A percentile compares a stretch with the other conserved stretches of the same genome.
These are phyloP conservation scores for Latrodectus geometricus DNA, from an alignment of 1,140 invertebrate species.

Conservation along the genomic window DNA sequence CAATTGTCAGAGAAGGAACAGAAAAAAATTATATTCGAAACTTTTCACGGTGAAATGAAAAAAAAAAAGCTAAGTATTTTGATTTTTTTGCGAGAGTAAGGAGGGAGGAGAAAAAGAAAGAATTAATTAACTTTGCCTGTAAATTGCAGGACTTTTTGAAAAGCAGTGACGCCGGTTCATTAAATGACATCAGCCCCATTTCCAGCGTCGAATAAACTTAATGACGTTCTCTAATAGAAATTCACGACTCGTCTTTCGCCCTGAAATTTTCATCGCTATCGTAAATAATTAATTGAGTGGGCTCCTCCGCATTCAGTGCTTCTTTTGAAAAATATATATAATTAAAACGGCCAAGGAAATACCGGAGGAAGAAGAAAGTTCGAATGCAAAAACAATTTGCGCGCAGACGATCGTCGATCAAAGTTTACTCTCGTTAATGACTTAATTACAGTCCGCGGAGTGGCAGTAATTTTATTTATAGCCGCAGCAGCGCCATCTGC, in stretches of 20 bases:
- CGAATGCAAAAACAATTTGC: slow-evolving; percentile 56
- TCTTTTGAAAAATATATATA: slow-evolving; percentile 14
- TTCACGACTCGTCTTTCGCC: slow-evolving; percentile 41
- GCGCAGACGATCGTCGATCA: slow-evolving; percentile 43
- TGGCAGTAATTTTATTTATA: slow-evolving; percentile 58
- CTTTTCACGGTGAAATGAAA: too few relatives aligned
- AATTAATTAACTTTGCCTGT: slow-evolving; percentile 29
- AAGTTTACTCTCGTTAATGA: slow-evolving; percentile 58
- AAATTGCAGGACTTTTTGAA: not conserved
- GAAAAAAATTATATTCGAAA: too few relatives aligned
- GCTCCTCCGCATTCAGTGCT: slow-evolving; percentile 10
- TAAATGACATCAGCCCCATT: not conserved
- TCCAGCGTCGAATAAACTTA: slow-evolving; percentile 12
- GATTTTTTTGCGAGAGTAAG: not conserved
- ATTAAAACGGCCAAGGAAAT: slow-evolving; percentile 25
- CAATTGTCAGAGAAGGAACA: too few relatives aligned
- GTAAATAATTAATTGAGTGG: slow-evolving; percentile 52
- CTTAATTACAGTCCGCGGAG: slow-evolving; percentile 53
- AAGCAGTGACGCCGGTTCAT: slow-evolving; percentile 15
- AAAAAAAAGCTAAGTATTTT: too few relatives aligned
- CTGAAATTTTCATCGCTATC: slow-evolving; percentile 55
- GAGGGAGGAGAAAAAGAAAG: not conserved
- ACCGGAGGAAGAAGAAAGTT: slow-evolving; percentile 7
- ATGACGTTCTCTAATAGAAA: slow-evolving; percentile 51
- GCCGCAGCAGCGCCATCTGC: slow-evolving; percentile 54